These are phyloP conservation scores for Meloidogyne hapla DNA, from an alignment of 1,140 invertebrate genomes.

Conservation along the genomic window DNA sequence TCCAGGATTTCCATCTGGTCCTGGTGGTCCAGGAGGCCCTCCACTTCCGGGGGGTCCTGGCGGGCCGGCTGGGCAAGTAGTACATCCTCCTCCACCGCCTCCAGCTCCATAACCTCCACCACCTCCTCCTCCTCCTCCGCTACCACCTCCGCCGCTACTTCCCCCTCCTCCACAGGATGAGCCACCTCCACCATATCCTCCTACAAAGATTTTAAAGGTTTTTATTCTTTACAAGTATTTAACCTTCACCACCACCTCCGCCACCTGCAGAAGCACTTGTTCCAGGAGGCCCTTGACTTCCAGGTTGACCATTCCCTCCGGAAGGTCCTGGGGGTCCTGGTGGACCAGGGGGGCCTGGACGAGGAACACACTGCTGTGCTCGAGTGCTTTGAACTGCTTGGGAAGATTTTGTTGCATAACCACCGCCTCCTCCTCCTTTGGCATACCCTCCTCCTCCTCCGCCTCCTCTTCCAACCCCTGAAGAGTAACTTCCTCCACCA, in stretches of 20 bases:
- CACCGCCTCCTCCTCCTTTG: neutral
- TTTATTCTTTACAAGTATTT: neutral
- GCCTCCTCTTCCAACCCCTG: neutral
- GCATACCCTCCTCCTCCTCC: slow-evolving; percentile 9
- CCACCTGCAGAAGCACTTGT: neutral
- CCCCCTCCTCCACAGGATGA: neutral
- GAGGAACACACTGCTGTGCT: neutral
- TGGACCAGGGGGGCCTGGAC: slow-evolving; percentile 36
- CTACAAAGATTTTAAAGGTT: slow-evolving; percentile 3
- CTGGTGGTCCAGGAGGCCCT: slow-evolving; percentile 37
- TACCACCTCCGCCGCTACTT: slow-evolving; percentile 13
- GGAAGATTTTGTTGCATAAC: neutral
- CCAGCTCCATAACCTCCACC: neutral
- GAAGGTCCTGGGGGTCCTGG: slow-evolving; percentile 24
- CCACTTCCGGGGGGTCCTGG: slow-evolving; percentile 35
- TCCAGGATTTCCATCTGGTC: slow-evolving; percentile 46
- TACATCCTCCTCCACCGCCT: slow-evolving; percentile 7
- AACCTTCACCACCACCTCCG: neutral
- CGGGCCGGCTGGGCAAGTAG: slow-evolving; percentile 34
- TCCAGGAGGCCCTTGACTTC: neutral
- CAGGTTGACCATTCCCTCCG: slow-evolving; percentile 26
- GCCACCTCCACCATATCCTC: slow-evolving; percentile 7
- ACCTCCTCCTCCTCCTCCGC: slow-evolving; percentile 20
- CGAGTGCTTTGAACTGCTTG: neutral
- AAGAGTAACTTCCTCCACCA: neutral